Conservation (phyloP, 2,113 vertebrate species). For the Irena cyanogastra region DNA sequence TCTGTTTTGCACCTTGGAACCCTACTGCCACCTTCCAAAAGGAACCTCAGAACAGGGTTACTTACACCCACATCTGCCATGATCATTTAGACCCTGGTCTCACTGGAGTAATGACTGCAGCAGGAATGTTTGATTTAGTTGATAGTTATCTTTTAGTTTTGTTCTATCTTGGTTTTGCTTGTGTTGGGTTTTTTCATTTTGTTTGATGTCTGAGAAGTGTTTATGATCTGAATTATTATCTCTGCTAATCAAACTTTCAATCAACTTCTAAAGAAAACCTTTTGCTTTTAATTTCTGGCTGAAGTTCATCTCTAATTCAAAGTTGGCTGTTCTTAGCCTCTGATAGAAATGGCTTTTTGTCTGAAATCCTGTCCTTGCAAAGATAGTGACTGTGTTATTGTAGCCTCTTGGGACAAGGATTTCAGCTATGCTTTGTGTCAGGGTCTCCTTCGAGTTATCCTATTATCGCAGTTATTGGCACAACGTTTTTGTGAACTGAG, state of each 20-base stretch:
- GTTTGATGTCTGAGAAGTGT: slow-evolving; percentile 17
- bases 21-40: background rate
- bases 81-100: background rate
- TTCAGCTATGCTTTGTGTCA: background rate
- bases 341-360: background rate
- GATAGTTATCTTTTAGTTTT: background rate
- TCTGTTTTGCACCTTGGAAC: background rate
- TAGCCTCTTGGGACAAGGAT: background rate
- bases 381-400: background rate
- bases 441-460: background rate
- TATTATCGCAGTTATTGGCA: background rate
- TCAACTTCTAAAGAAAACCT: background rate
- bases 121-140: background rate
- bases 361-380: background rate
- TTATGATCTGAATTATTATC: background rate
- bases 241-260: background rate
- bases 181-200: background rate
- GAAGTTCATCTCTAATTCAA: background rate
- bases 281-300: background rate
- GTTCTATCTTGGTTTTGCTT: background rate
- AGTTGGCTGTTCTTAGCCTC: background rate
- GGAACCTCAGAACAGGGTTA: background rate
- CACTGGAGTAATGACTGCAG: background rate
- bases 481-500: background rate
- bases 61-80: background rate